Evolutionary conservation across 30 jellyfish, hydroid and myxozoan species (phyloP), one percentile per base, ranked within the genome.

Genomic region (Hydra vulgaris): DNA sequence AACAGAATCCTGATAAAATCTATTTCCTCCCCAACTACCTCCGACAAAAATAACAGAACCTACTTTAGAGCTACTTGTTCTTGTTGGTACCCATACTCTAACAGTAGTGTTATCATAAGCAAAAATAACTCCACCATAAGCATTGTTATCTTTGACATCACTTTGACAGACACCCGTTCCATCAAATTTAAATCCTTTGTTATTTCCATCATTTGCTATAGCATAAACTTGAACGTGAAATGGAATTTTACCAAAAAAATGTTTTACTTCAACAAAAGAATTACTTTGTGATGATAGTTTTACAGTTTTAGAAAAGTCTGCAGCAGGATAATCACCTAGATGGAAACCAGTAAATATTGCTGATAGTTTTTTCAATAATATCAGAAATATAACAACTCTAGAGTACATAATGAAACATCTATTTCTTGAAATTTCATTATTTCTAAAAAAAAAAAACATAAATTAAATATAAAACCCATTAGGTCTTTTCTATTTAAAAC

Each of bases 21-120:
- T 87, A 68, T 92, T 89, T 17, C 96, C 96, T 52, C 98, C 98
- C 98, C 98, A 92, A 17, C 98, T 95, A 74, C 84, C 96, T 61
- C 95, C 98, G 76, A 92, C 95, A 84, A 77, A 87, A 23, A 92
- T 92, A 66, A 92, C 72, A 25, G 87, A 76, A 17, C 96, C 98
- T 72, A 81, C 83, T 7, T 84, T 81, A 77, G 84, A 80, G 23
- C 89, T 92, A 25, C 73, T 55, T 52, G 79, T 81, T 61, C 78
- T 71, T 21, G 95, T 85, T 8, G 98, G 98, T 67, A 89, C 94
- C 98, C 98, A 92, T 23, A 92, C 69, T 8, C 95, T 86, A 15
- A 92, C 82, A 27, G 81, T 79, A n/a, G 82, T 84, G 7, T 84
- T 68, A 79, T 84, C 87, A 76, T 92, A 92, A 0, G 95, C 98